These are phyloP conservation scores for Zophobas morio DNA, from an alignment of 1,140 invertebrate species.

Conservation along the genomic window DNA sequence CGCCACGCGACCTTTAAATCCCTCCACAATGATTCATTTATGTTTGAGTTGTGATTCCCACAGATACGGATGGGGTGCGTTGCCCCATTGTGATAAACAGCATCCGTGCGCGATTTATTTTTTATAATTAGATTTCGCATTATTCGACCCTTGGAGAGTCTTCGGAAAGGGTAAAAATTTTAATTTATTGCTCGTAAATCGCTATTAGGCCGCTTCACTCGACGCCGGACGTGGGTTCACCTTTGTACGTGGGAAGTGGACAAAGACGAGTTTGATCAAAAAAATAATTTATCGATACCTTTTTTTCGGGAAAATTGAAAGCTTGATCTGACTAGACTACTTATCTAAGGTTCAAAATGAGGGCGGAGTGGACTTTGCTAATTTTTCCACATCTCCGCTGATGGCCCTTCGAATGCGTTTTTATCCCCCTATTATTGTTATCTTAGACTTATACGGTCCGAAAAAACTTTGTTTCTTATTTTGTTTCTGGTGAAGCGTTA, in stretches of 20 bases:
- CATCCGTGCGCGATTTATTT: constrained; percentile 57
- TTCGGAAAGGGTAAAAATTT: constrained; percentile 25
- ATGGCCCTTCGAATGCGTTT: too few relatives aligned
- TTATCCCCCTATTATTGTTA: too few relatives aligned
- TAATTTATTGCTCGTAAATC: constrained; percentile 12
- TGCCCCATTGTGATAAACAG: constrained; percentile 53
- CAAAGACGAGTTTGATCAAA: too few relatives aligned
- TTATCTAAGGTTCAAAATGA: too few relatives aligned
- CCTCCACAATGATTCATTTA: constrained; percentile 60
- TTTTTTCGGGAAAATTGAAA: too few relatives aligned
- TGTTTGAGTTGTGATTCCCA: constrained; percentile 60
- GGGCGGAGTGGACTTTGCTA: too few relatives aligned
- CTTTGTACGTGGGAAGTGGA: too few relatives aligned
- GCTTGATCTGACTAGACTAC: too few relatives aligned
- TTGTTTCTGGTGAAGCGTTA: constrained; percentile 7
- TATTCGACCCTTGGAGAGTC: constrained; percentile 37
- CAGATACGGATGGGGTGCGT: constrained; percentile 50
- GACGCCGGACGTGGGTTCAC: too few relatives aligned
- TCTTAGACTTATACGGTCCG: too few relatives aligned
- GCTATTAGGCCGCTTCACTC: not conserved
- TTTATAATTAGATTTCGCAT: constrained; percentile 59
- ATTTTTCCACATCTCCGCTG: too few relatives aligned
- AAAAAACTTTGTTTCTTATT: not conserved
- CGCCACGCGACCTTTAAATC: constrained; percentile 58
- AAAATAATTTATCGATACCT: too few relatives aligned